Conservation (phyloP, 2,797 vertebrate species). For the Paguma larvata region DNA sequence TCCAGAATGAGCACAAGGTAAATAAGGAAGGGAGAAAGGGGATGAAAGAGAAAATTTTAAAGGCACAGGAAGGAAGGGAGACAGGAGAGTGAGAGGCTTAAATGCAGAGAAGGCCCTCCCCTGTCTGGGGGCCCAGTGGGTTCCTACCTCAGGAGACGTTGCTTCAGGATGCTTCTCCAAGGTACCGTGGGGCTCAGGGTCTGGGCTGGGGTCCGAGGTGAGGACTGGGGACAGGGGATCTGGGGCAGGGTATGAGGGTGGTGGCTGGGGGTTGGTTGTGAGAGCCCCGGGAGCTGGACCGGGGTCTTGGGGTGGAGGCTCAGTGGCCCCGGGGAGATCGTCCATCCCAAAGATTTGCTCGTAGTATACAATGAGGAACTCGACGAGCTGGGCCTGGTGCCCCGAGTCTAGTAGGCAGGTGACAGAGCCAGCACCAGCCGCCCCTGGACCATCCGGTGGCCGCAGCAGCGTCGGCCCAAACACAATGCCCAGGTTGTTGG, state of each 20-base stretch:
- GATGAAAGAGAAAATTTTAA: neutral
- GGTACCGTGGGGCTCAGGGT: neutral
- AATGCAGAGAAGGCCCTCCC: neutral
- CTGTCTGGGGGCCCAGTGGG: neutral
- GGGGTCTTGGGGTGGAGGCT: neutral
- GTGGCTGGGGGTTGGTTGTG: neutral
- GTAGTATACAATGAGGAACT: constrained; percentile 94
- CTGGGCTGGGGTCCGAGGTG: neutral
- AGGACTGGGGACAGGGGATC: neutral
- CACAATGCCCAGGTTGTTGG: constrained; percentile 96
- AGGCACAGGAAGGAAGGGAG: neutral
- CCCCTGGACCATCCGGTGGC: constrained; percentile 81
- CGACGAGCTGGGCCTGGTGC: constrained; percentile 94
- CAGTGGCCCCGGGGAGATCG: constrained; percentile 74
- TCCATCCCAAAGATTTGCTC: constrained; percentile 91
- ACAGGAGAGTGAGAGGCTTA: neutral
- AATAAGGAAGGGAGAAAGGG: neutral
- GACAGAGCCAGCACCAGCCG: constrained; percentile 88
- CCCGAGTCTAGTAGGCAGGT: constrained; percentile 93
- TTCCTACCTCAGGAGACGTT: constrained; percentile 61
- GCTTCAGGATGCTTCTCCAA: constrained; percentile 1
- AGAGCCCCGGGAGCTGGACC: neutral
- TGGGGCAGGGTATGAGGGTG: neutral
- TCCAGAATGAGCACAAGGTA: neutral
- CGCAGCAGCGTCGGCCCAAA: constrained; percentile 96